phyloP scores from a whole-genome alignment of 2,888 invertebrate genomes.

The Acanthopleura granulata region DNA sequence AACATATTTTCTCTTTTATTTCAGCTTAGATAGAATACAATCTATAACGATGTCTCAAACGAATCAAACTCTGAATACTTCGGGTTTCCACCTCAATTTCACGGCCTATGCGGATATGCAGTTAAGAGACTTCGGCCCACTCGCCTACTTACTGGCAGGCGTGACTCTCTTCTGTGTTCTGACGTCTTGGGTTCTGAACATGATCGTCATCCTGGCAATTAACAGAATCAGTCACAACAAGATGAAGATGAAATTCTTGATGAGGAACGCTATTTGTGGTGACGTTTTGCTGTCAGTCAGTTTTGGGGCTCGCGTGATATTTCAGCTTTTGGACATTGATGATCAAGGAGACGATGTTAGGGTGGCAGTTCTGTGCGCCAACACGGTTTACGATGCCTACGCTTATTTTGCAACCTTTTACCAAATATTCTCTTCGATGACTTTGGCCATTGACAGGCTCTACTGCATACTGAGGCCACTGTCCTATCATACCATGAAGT shows the following conservation, averaged over 20 bases:
- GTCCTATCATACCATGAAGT: not conserved
- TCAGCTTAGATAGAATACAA: no score
- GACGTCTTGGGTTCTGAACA: not conserved
- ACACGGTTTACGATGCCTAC: not conserved
- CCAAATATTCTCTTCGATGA: not conserved
- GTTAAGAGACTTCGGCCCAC: no score
- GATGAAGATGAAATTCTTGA: not conserved
- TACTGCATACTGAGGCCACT: not conserved
- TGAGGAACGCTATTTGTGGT: not conserved
- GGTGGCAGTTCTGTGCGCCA: not conserved
- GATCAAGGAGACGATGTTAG: not conserved
- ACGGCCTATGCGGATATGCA: no score
- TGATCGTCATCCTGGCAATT: not conserved
- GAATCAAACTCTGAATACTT: no score
- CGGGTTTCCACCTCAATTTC: no score
- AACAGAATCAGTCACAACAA: not conserved
- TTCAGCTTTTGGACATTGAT: not conserved
- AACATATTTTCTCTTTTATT: no score
- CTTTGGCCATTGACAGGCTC: not conserved
- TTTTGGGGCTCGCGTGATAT: not conserved
- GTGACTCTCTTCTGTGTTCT: no score
- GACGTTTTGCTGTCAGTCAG: not conserved
- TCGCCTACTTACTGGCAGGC: no score
- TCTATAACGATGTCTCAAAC: no score
- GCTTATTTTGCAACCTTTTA: not conserved